Conservation (phyloP, 2,113 vertebrate species). For the Coptodon bakossiorum region DNA sequence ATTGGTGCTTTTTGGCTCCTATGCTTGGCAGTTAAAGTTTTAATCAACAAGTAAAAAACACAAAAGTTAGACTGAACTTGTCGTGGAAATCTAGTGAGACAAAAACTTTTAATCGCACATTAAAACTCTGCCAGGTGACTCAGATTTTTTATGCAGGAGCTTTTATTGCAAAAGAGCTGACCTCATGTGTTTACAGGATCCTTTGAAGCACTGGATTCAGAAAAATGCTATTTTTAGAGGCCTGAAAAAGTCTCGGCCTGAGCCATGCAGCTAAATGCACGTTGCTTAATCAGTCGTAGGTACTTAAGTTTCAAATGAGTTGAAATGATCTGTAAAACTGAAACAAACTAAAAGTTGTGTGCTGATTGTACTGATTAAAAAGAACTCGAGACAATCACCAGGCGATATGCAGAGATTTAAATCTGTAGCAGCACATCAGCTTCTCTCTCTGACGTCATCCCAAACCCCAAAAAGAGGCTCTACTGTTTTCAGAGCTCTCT, state of each 20-base stretch:
- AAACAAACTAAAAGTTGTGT: not conserved
- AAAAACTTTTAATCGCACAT: not conserved
- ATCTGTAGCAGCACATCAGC: not conserved
- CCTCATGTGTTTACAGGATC: not conserved
- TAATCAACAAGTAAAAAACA: not conserved
- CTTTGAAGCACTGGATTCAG: not conserved
- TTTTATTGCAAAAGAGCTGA: not conserved
- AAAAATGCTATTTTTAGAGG: not conserved
- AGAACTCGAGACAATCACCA: not conserved
- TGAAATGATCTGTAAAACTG: rapidly evolving
- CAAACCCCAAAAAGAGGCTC: not conserved
- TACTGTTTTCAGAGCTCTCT: not conserved
- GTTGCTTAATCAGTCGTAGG: rapidly evolving
- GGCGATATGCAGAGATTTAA: not conserved
- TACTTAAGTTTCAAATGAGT: not conserved
- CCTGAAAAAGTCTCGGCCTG: not conserved
- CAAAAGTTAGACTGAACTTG: not conserved
- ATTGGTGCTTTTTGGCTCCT: not conserved
- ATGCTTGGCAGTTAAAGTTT: not conserved
- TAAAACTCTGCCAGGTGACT: not conserved
- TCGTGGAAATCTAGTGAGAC: not conserved
- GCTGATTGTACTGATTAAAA: not conserved
- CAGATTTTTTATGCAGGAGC: not conserved
- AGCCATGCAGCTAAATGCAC: not conserved
- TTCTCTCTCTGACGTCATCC: not conserved